A percentile compares a stretch with the other conserved stretches of the same genome.
phyloP scores from a whole-genome alignment of 2,888 invertebrate genomes.

The Eugnorisma glareosa region DNA sequence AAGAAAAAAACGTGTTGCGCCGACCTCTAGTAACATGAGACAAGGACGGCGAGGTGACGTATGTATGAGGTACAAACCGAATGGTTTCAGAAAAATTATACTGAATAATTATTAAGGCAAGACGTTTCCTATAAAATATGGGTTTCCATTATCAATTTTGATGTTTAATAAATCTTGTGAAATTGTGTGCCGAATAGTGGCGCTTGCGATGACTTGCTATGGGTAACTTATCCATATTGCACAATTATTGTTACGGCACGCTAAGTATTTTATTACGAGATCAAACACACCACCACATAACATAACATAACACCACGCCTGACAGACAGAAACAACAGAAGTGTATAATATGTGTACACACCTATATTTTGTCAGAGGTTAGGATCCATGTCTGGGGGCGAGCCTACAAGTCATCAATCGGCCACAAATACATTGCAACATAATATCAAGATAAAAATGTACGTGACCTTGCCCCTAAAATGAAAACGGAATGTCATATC shows the following conservation, averaged over 20 bases:
- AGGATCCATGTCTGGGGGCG: not conserved
- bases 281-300: too few species aligned
- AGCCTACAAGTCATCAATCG: not conserved
- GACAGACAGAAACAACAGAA: not conserved
- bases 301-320: not conserved
- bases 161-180: slow-evolving; percentile 3
- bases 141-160: not conserved
- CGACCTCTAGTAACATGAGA: not conserved
- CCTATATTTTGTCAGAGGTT: not conserved
- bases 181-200: not conserved
- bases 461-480: not conserved
- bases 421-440: not conserved
- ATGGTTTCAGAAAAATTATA: not conserved
- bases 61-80: not conserved
- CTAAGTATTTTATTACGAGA: too few species aligned
- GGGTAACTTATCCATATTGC: not conserved
- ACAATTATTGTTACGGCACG: too few species aligned
- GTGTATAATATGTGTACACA: not conserved
- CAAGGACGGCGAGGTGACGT: not conserved
- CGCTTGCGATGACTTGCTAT: not conserved
- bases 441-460: not conserved
- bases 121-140: not conserved
- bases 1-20: not conserved
- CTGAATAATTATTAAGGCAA: slow-evolving; percentile 14
- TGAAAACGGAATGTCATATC: not conserved